phyloP scores from a whole-genome alignment of 2,888 invertebrate genomes.

The Rhingia campestris region DNA sequence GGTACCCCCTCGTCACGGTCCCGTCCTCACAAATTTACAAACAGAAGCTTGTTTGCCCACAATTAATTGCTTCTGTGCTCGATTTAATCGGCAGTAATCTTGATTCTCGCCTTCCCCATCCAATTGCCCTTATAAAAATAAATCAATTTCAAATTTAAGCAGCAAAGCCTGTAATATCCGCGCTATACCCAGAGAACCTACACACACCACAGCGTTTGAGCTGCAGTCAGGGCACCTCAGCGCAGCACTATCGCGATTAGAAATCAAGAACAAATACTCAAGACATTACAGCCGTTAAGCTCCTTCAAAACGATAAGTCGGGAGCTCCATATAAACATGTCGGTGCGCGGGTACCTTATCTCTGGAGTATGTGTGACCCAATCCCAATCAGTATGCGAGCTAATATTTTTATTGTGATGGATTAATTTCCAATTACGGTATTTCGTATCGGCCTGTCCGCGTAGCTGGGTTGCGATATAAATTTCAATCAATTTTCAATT shows the following conservation, averaged over 20 bases:
- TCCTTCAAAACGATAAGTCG: slow-evolving; percentile 37
- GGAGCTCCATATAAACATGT: slow-evolving; percentile 12
- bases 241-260: slow-evolving; percentile 50
- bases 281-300: slow-evolving; percentile 61
- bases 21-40: slow-evolving; percentile 32
- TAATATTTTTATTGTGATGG: slow-evolving; percentile 80
- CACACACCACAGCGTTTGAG: not conserved
- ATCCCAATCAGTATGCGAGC: slow-evolving; percentile 51
- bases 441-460: slow-evolving; percentile 46
- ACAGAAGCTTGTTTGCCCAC: slow-evolving; percentile 71
- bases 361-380: slow-evolving; percentile 56
- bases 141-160: slow-evolving; percentile 66
- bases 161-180: slow-evolving; percentile 12
- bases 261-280: slow-evolving; percentile 71
- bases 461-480: slow-evolving; percentile 41
- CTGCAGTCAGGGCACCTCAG: not conserved
- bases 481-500: slow-evolving; percentile 73
- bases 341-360: slow-evolving; percentile 22
- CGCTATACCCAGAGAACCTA: not conserved
- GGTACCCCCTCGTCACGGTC: slow-evolving; percentile 9
- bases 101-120: slow-evolving; percentile 34
- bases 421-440: slow-evolving; percentile 81
- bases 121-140: slow-evolving; percentile 53
- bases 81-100: slow-evolving; percentile 63
- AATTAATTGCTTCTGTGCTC: slow-evolving; percentile 69